Percentiles rank a stretch among this genome's conserved stretches.
Evolutionary conservation across 2,888 invertebrate genomes (phyloP).

Genomic region (Argyresthia goedartella): DNA sequence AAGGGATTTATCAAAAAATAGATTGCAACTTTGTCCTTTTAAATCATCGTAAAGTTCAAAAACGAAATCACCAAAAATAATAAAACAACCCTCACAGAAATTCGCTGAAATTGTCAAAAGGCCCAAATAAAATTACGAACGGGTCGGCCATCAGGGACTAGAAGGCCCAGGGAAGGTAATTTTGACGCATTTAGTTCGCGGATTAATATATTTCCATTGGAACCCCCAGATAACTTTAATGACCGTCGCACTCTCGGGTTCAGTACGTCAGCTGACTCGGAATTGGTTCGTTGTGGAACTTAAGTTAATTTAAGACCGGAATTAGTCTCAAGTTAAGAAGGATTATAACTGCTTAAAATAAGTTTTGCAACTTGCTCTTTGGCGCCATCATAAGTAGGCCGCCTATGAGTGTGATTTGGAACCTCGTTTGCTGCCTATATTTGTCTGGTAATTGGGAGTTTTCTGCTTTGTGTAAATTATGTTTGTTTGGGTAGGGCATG

Average conservation of each 20-base stretch:
- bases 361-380: slow-evolving; percentile 11
- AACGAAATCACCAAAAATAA: neutral
- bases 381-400: neutral
- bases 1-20: too few species aligned
- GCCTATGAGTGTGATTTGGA: too few species aligned
- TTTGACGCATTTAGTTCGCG: slow-evolving; percentile 61
- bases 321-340: slow-evolving; percentile 56
- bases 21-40: too few species aligned
- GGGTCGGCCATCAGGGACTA: neutral
- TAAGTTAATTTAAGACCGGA: slow-evolving; percentile 62
- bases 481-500: too few species aligned
- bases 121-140: slow-evolving; percentile 2
- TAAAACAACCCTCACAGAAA: neutral
- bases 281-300: slow-evolving; percentile 54
- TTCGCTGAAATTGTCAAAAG: slow-evolving; percentile 2
- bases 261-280: slow-evolving; percentile 41
- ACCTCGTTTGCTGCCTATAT: too few species aligned
- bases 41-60: too few species aligned
- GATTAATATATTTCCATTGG: slow-evolving; percentile 66
- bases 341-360: slow-evolving; percentile 54
- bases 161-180: slow-evolving; percentile 27
- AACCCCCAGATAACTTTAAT: slow-evolving; percentile 43
- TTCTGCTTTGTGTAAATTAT: too few species aligned
- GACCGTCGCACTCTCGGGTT: slow-evolving; percentile 9
- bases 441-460: too few species aligned